Evolutionary conservation across 2,797 vertebrate genomes (phyloP), one percentile per base, ranked within the genome.

Genomic region (Sandelia bainsii): DNA sequence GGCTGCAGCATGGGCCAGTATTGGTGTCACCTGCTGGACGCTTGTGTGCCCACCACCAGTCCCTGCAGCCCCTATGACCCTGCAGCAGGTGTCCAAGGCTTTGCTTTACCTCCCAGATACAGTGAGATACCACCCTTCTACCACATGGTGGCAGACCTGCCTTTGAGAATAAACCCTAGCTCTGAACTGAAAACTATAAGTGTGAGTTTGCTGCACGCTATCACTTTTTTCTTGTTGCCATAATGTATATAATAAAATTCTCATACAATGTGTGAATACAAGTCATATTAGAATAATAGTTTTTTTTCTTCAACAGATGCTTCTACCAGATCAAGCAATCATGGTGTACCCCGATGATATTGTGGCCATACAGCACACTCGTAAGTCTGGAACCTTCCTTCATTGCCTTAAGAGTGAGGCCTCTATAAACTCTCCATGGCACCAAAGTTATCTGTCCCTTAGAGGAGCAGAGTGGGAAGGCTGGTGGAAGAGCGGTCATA

Each of bases 1-100:
- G 93, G 91, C 22, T 96, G 95, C 77, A 76, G 82, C 44, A 45
- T 32, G 11, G 93, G 93, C 3, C 89, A 87, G 69, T 93, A 95
- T 79, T 96, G 95, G 95, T 96, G 95, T 84, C 93, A 92, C 56
- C 90, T 96, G 77, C 78, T 89, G 73, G 94, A 95, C 48, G 83
- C 64, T 46, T 96, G 95, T 7, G 44, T 95, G n/a, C 75, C 83
- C 16, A 89, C 81, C 74, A 79, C 84, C 64, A 88, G 82, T 27
- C 93, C 95, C 14, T 96, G 95, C 75, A 95, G 92, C 63, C 85
- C 93, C 12, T 95, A 94, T 4, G 51, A 84, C 52, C 34, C 86
- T 1, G 79, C 80, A 42, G 60, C 85, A 1, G n/a, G 4, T 4
- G 71, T n/a, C 12, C 89, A 69, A 0, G 71, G 69, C 32, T 94